These are phyloP conservation scores for Tyrophagus putrescentiae DNA, from an alignment of 1,140 invertebrate genomes.

Conservation along the genomic window DNA sequence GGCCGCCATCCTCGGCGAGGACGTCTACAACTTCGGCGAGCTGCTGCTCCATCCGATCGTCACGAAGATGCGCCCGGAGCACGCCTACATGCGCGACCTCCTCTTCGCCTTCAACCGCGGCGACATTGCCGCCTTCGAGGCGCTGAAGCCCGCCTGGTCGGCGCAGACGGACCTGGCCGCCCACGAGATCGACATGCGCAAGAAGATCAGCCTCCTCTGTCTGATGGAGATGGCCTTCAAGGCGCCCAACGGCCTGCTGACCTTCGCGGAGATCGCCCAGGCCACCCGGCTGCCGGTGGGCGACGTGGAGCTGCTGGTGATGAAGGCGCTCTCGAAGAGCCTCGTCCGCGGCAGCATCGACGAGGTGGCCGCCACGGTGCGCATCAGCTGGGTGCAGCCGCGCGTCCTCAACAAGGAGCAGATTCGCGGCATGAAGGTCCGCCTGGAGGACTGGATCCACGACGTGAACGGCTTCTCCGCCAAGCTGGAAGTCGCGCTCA, in stretches of 20 bases:
- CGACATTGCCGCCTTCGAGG: constrained; percentile 69
- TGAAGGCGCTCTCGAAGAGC: constrained; percentile 92
- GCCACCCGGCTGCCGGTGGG: constrained; percentile 61
- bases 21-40: constrained; percentile 94
- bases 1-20: constrained; percentile 82
- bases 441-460: constrained; percentile 61
- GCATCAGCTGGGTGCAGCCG: constrained; percentile 82
- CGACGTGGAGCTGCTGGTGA: constrained; percentile 79
- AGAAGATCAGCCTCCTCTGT: constrained; percentile 87
- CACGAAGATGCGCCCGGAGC: constrained; percentile 60
- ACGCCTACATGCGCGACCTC: constrained; percentile 72
- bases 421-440: constrained; percentile 49
- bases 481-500: constrained; percentile 61
- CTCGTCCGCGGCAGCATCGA: constrained; percentile 88
- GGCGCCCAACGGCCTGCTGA: constrained; percentile 53
- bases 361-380: constrained; percentile 65
- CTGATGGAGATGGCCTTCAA: constrained; percentile 82
- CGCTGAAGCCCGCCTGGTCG: constrained; percentile 59
- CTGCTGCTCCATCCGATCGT: constrained; percentile 77
- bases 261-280: constrained; percentile 75
- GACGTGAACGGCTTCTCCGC: constrained; percentile 65
- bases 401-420: constrained; percentile 60
- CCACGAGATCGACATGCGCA: constrained; percentile 62
- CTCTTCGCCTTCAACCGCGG: constrained; percentile 84
- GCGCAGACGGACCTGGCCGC: constrained; percentile 69